These are phyloP conservation scores for Panagrolaimus sp. DNA, from an alignment of 1,140 invertebrate species.

Conservation along the genomic window DNA sequence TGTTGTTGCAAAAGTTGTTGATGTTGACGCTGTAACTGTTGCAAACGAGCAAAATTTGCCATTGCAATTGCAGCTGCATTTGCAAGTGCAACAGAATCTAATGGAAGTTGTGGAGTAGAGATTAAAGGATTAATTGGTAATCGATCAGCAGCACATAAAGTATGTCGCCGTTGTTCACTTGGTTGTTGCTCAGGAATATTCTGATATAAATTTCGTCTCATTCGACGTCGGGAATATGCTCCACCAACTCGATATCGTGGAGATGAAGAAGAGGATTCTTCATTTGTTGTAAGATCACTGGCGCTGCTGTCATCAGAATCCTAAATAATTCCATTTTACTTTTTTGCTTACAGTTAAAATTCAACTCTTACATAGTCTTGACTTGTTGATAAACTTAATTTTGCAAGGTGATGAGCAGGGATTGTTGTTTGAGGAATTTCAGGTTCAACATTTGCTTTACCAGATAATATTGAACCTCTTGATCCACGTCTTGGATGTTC, in stretches of 20 bases:
- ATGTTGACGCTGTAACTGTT: constrained; percentile 14
- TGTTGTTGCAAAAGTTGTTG: constrained; percentile 20
- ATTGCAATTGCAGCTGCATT: constrained; percentile 1
- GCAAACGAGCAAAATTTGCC: not conserved
- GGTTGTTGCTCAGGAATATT: constrained; percentile 9
- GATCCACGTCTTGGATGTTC: constrained; percentile 48
- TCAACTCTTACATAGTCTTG: constrained; percentile 43
- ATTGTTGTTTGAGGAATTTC: constrained; percentile 46
- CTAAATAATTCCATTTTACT: constrained; percentile 29
- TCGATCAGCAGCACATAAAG: constrained; percentile 31
- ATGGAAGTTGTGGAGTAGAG: not conserved
- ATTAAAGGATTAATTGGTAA: constrained; percentile 24
- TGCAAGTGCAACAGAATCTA: constrained; percentile 10
- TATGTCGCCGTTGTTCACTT: constrained; percentile 33
- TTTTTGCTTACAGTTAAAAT: constrained; percentile 16
- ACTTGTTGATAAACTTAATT: constrained; percentile 47
- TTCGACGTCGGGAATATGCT: constrained; percentile 15
- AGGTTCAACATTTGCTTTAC: constrained; percentile 52
- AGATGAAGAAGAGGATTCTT: constrained; percentile 30
- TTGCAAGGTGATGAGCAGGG: constrained; percentile 53
- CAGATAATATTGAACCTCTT: constrained; percentile 56
- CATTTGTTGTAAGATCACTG: constrained; percentile 36
- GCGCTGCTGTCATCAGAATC: constrained; percentile 53
- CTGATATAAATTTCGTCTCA: constrained; percentile 19
- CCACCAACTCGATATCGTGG: constrained; percentile 18